Percentiles rank a stretch among this genome's conserved stretches.
phyloP scores from a whole-genome alignment of 1,140 invertebrate genomes.

The Penaeus vannamei region DNA sequence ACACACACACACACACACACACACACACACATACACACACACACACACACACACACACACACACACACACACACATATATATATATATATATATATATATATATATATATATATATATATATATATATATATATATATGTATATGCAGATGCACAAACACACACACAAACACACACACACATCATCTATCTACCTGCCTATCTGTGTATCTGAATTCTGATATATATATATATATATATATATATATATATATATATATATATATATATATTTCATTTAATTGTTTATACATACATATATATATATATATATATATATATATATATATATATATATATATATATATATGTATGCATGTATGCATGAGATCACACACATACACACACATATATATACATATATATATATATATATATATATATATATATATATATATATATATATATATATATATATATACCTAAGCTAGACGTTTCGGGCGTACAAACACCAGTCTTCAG shows the following conservation, averaged over 20 bases:
- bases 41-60: too few species aligned
- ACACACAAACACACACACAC: neutral
- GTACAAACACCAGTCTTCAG: neutral
- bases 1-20: too few species aligned
- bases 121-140: neutral
- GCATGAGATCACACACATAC: neutral
- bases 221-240: too few species aligned
- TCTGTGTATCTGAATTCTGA: too few species aligned
- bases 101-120: neutral
- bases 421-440: conserved; percentile 21
- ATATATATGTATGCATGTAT: neutral
- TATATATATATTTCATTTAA: too few species aligned
- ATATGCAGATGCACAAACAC: neutral
- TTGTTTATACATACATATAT: too few species aligned
- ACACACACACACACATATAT: too few species aligned
- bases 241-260: too few species aligned
- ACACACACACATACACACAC: too few species aligned
- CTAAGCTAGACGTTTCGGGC: neutral
- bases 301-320: neutral
- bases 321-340: conserved; percentile 18
- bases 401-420: neutral
- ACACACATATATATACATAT: conserved; percentile 1
- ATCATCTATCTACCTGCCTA: neutral
- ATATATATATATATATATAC: neutral
- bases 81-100: too few species aligned